Base-by-base conservation (phyloP, 2,797 vertebrate genomes). In the Eleutherodactylus coqui region DNA sequence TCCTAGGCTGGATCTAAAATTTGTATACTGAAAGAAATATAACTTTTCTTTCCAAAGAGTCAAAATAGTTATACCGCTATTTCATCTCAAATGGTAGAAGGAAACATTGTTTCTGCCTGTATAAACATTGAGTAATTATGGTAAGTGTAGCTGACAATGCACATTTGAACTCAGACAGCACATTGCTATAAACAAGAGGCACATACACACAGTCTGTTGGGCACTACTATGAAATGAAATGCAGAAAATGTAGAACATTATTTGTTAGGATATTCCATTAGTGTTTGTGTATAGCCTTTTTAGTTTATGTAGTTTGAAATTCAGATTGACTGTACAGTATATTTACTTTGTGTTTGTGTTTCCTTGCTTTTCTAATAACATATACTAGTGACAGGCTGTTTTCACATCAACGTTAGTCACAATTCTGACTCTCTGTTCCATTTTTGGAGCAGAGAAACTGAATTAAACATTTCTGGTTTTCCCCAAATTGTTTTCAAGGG, bases 101-200 rank as follows among this genome's bases (percentile, higher is more conserved):
- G 55, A 21, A 45, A 51, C 5, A 19, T 27, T 79, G 51, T 43
- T 58, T 43, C 41, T 86, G 84, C 78, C 77, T 62, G 81, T 2
- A 75, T 62, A 86, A 79, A 85, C 41, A 85, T 32, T 11, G 27
- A 29, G 43, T n/a, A 43, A 64, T 73, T 27, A 62, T 24, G 70
- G 64, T 38, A 34, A 72, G 21, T 58, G 24, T 8, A 58, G 76
- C 64, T 85, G 84, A 72, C 84, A 70, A 21, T 17, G 49, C 75
- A 64, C 2, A 34, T 49, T 49, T 29, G 17, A 49, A 49, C 27
- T 49, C n/a, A 9, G 36, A 3, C 14, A 75, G 73, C 27, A 32
- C 14, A 32, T 49, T 49, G 27, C 27, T 47, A 24, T 45, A 17
- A 47, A 17, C 47, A 29, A 47, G 11, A 45, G 17, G 6, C 13